These are phyloP conservation scores for Pollenia griseotomentosa DNA, from an alignment of 2,888 invertebrate species.

Conservation along the genomic window DNA sequence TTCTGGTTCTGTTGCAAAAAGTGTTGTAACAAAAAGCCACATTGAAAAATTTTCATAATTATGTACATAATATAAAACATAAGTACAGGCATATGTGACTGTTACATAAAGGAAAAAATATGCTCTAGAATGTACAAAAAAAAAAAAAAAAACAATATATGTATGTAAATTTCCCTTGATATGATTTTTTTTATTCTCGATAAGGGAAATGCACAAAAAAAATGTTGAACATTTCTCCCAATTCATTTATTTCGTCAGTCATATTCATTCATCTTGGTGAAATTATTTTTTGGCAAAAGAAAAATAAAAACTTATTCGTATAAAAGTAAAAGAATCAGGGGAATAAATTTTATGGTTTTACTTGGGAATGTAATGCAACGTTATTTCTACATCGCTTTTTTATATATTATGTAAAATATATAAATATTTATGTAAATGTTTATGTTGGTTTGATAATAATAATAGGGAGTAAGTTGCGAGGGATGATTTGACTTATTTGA, in stretches of 20 bases:
- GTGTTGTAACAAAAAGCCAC: not conserved
- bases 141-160: too few relatives aligned
- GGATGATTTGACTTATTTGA: too few relatives aligned
- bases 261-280: not conserved
- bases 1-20: not conserved
- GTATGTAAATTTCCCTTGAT: too few relatives aligned
- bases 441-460: not conserved
- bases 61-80: not conserved
- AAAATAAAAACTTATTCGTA: not conserved
- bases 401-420: not conserved
- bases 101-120: not conserved
- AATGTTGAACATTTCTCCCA: not conserved
- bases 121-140: too few relatives aligned
- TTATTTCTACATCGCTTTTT: not conserved
- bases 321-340: not conserved
- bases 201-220: too few relatives aligned
- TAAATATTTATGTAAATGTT: not conserved
- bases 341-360: not conserved
- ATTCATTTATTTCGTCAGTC: slow-evolving; percentile 8
- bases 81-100: not conserved
- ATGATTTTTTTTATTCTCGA: too few relatives aligned
- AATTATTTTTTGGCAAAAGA: not conserved
- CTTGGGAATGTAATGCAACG: not conserved
- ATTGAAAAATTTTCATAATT: slow-evolving; percentile 7
- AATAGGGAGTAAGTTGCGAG: not conserved